Conservation (phyloP, 2,888 invertebrate genomes). For the Hipparchia sbordonii region DNA sequence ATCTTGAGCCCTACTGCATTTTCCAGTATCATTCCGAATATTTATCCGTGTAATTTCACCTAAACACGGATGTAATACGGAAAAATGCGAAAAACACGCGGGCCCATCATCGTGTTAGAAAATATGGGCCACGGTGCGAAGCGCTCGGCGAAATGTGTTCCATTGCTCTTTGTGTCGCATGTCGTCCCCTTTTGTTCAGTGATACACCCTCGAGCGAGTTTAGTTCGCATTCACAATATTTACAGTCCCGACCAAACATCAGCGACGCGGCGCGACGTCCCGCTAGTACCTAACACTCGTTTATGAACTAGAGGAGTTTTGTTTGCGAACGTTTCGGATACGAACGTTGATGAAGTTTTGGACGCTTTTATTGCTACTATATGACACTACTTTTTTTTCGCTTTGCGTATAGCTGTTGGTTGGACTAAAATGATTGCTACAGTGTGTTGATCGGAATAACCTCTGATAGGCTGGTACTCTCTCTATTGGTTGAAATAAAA, state of each 20-base stretch:
- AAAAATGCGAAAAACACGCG: slow-evolving; percentile 55
- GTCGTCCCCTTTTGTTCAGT: slow-evolving; percentile 67
- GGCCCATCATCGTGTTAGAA: slow-evolving; percentile 77
- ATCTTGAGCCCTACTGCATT: neutral
- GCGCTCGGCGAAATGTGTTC: slow-evolving; percentile 73
- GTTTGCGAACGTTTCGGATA: slow-evolving; percentile 2
- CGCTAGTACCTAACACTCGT: neutral
- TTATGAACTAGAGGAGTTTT: neutral
- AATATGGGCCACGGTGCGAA: slow-evolving; percentile 75
- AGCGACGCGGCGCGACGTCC: slow-evolving; percentile 11
- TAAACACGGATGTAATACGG: slow-evolving; percentile 32
- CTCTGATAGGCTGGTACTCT: no score
- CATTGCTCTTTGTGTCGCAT: slow-evolving; percentile 77
- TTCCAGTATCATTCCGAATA: neutral
- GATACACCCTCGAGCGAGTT: slow-evolving; percentile 62
- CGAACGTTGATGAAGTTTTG: neutral
- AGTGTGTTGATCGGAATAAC: no score
- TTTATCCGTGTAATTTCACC: neutral
- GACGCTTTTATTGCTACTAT: neutral
- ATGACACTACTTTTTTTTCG: neutral
- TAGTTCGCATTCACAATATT: slow-evolving; percentile 43
- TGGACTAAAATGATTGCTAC: no score
- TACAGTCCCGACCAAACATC: slow-evolving; percentile 35
- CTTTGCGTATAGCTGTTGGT: no score
- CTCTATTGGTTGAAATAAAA: no score